Percentiles rank a stretch among this genome's conserved stretches.
phyloP scores from a whole-genome alignment of 2,888 invertebrate genomes.

The Cistogaster globosa region DNA sequence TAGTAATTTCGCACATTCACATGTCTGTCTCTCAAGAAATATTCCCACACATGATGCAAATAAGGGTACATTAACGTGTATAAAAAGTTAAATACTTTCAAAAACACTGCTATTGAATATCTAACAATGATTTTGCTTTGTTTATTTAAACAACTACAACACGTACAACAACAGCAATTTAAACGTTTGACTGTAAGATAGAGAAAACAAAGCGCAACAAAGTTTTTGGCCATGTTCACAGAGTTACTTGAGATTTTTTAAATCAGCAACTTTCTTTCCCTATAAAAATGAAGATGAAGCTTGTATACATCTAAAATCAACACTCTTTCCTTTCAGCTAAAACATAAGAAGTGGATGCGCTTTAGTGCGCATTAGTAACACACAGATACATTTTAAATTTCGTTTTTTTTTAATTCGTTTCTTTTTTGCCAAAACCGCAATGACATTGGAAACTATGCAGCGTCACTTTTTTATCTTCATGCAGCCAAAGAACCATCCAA shows the following conservation, averaged over 20 bases:
- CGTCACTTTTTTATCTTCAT: slow-evolving; percentile 44
- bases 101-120: slow-evolving; percentile 25
- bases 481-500: slow-evolving; percentile 51
- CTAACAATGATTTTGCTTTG: slow-evolving; percentile 19
- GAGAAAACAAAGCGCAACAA: slow-evolving; percentile 50
- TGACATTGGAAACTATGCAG: slow-evolving; percentile 59
- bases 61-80: slow-evolving; percentile 26
- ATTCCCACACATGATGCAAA: slow-evolving; percentile 1
- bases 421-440: slow-evolving; percentile 59
- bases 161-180: slow-evolving; percentile 60
- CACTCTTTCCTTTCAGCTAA: slow-evolving; percentile 2
- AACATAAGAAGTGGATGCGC: slow-evolving; percentile 45
- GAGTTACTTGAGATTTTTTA: slow-evolving; percentile 3
- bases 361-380: slow-evolving; percentile 40
- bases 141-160: slow-evolving; percentile 28
- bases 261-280: background rate
- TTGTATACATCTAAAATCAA: slow-evolving; percentile 36
- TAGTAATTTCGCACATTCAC: background rate
- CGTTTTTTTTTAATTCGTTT: background rate
- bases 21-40: background rate
- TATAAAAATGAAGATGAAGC: slow-evolving; percentile 19
- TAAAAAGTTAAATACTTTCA: slow-evolving; percentile 36
- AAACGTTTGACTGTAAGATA: slow-evolving; percentile 62
- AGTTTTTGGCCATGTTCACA: slow-evolving; percentile 61
- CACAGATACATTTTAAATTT: slow-evolving; percentile 5